Percentiles rank a stretch among this genome's conserved stretches.
phyloP scores from a whole-genome alignment of 2,113 vertebrate species.

The Chunga burmeisteri region DNA sequence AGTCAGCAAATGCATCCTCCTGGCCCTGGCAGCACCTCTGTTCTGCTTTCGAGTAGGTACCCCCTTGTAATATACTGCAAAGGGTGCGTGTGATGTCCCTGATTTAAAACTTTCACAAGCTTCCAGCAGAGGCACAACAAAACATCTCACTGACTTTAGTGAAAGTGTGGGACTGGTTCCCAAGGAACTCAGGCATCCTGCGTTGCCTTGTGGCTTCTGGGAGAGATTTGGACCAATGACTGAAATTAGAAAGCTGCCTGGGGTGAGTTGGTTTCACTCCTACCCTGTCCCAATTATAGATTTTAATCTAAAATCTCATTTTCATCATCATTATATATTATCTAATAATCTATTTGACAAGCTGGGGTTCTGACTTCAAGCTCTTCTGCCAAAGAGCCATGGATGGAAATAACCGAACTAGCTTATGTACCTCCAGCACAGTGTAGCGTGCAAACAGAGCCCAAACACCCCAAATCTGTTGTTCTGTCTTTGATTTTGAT shows the following conservation, averaged over 20 bases:
- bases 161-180: not conserved
- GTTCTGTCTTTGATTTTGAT: constrained; percentile 51
- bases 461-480: constrained; percentile 11
- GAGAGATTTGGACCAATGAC: not conserved
- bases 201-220: not conserved
- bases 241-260: constrained; percentile 26
- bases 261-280: not conserved
- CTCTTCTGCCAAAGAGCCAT: constrained; percentile 19
- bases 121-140: not conserved
- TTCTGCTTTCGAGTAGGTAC: not conserved
- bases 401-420: constrained; percentile 30
- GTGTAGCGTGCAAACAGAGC: not conserved
- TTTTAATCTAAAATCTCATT: constrained; percentile 8
- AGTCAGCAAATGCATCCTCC: not conserved
- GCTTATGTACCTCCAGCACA: not conserved
- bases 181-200: not conserved
- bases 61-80: not conserved
- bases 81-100: not conserved
- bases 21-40: rapidly evolving
- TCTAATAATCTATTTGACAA: not conserved
- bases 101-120: not conserved
- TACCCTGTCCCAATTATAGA: not conserved
- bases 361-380: not conserved
- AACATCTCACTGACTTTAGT: not conserved
- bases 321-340: constrained; percentile 10